A percentile compares a stretch with the other conserved stretches of the same genome.
Conservation (phyloP, 2,797 vertebrate genomes). For the Cirrhinus molitorella region DNA sequence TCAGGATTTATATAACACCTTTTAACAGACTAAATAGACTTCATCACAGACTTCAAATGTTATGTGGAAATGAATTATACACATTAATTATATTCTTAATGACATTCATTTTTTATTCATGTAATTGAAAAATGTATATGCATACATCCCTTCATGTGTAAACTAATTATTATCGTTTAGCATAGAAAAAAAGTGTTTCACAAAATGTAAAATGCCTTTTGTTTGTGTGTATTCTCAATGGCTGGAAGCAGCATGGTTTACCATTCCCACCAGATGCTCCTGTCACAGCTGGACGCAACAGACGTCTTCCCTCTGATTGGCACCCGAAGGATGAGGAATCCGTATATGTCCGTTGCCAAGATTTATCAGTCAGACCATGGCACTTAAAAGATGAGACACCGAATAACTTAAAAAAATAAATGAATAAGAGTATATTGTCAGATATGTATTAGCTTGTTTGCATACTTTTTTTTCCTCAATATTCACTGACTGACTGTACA, state of each 20-base stretch:
- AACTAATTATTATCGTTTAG: neutral
- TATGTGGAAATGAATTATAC: too few relatives aligned
- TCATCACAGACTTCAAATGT: too few relatives aligned
- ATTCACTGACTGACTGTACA: neutral
- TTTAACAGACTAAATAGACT: too few relatives aligned
- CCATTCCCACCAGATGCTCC: neutral
- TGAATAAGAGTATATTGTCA: neutral
- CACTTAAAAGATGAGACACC: neutral
- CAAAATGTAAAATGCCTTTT: neutral
- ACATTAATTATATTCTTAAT: neutral
- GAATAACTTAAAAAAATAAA: neutral
- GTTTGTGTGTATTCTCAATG: neutral
- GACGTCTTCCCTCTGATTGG: slow-evolving; percentile 28
- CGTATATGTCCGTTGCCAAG: neutral
- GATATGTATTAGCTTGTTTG: neutral
- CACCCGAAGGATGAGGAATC: neutral
- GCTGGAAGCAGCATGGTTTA: slow-evolving; percentile 13
- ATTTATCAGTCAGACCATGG: neutral
- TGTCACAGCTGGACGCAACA: neutral
- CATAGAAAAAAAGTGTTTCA: neutral
- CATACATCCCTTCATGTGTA: neutral
- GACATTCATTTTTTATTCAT: neutral
- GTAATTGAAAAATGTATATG: neutral
- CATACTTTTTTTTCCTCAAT: neutral
- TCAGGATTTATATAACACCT: too few relatives aligned